These are phyloP conservation scores for Heloderma charlesbogerti DNA, from an alignment of 2,113 vertebrate species.

Conservation along the genomic window DNA sequence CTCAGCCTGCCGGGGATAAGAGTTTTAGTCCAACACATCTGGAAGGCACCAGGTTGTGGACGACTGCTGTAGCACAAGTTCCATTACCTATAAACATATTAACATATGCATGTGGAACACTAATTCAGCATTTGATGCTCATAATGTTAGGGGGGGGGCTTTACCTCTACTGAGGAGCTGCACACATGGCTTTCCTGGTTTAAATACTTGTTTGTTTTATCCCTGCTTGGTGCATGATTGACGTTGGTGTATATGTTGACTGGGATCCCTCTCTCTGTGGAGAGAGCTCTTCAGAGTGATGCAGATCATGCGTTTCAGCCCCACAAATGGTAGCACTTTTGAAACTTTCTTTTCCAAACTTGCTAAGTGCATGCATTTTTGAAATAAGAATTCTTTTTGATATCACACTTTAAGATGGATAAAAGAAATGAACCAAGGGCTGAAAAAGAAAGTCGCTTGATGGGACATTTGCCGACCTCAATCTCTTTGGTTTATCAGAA, in stretches of 20 bases:
- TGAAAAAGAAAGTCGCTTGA: constrained; percentile 16
- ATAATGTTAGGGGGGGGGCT: neutral
- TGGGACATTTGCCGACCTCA: constrained; percentile 24
- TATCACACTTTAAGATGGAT: neutral
- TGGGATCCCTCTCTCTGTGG: neutral
- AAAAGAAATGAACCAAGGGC: constrained; percentile 17
- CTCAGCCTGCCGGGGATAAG: neutral
- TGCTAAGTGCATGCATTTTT: neutral
- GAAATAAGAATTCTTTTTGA: neutral
- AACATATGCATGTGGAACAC: neutral
- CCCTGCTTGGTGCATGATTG: neutral
- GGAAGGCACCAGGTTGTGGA: too few relatives aligned
- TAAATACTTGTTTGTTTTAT: neutral
- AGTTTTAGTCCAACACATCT: too few relatives aligned
- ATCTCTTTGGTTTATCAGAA: constrained; percentile 14
- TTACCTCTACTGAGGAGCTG: neutral
- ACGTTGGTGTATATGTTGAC: neutral
- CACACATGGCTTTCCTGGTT: neutral
- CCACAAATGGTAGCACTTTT: constrained; percentile 50
- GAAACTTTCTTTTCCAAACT: constrained; percentile 24
- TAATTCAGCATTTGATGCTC: neutral
- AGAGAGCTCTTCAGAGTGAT: neutral
- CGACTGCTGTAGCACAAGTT: too few relatives aligned
- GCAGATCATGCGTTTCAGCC: neutral
- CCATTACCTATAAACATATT: neutral